Base-by-base conservation (phyloP, 2,113 vertebrate species). In the Python bivittatus region DNA sequence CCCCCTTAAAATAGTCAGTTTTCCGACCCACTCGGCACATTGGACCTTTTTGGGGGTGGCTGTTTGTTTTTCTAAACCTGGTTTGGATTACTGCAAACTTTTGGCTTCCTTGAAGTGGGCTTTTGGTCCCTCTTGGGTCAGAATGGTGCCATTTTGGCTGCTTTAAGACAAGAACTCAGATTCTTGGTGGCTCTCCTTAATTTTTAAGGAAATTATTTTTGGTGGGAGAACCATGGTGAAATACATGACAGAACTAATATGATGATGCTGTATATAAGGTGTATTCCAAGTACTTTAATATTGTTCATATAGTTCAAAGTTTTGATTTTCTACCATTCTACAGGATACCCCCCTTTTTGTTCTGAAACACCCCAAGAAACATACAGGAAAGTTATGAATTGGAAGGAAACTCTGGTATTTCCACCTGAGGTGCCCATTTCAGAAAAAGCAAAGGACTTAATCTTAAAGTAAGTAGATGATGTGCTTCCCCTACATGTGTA, bases 381-480 rank as follows among this genome's bases (percentile, higher is more conserved):
- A 0, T 99, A 99, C 84, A 98, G 99, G 95, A 99, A 99, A 97
- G 99, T 99, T 92, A 99, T 99, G 99, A 99, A 99, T 97, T 99
- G 99, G 99, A 99, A 99, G 97, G 99, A 99, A 97, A 99, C 99
- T 0, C 97, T 99, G 42, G 98, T 98, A 44, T 99, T 99, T 97
- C 99, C 99, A 33, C 99, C 99, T 23, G 99, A 99, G 96, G 99
- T 99, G 85, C 99, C 99, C 84, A 99, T 99, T 95, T 99, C 99
- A 1, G 99, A 99, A 96, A 98, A 98, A 96, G 98, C 99, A 89
- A 99, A 99, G 97, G 99, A 99, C 94, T 97, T 99, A 96, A 99
- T 99, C 97, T 97, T 99, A 94, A 98, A 98, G 98, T 99, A 33
- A 91, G 98, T 98, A 86, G n/a, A 17, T 93, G 88, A 92, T 93